phyloP scores from a whole-genome alignment of 1,140 invertebrate species.

The Teleopsis dalmanni region DNA sequence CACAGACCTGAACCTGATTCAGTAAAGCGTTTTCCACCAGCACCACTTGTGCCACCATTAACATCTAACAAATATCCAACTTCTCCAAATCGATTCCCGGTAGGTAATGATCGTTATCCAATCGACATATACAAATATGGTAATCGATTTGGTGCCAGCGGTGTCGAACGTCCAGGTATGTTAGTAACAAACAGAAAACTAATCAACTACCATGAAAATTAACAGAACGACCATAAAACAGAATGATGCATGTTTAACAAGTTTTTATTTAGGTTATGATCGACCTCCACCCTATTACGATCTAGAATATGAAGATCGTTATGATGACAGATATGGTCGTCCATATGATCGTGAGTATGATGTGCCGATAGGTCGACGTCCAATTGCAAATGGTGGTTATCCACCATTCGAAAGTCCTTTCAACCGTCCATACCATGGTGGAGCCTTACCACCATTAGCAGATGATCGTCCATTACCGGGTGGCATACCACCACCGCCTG shows the following conservation, averaged over 20 bases:
- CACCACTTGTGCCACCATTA: constrained; percentile 31
- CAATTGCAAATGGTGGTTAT: constrained; percentile 32
- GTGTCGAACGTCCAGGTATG: constrained; percentile 31
- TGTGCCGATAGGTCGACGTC: constrained; percentile 36
- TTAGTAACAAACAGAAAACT: constrained; percentile 4
- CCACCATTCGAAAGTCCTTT: constrained; percentile 35
- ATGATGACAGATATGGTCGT: constrained; percentile 21
- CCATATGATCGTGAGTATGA: constrained; percentile 39
- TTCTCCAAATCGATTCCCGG: constrained; percentile 40
- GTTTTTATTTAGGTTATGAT: constrained; percentile 24
- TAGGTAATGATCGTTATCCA: constrained; percentile 41
- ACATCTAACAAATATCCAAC: constrained; percentile 34
- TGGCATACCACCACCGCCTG: constrained; percentile 22
- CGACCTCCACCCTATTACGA: constrained; percentile 33
- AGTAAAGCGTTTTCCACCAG: constrained; percentile 36
- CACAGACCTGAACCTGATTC: constrained; percentile 37
- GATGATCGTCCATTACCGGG: constrained; percentile 36
- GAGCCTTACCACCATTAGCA: constrained; percentile 13
- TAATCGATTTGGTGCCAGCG: constrained; percentile 30
- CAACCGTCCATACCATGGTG: constrained; percentile 25
- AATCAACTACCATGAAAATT: constrained; percentile 7
- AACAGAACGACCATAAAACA: not conserved
- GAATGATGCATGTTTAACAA: not conserved
- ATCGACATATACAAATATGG: constrained; percentile 43
- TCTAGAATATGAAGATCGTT: constrained; percentile 39